Conservation (phyloP, 2,888 invertebrate species). For the Brachyopa scutellaris region DNA sequence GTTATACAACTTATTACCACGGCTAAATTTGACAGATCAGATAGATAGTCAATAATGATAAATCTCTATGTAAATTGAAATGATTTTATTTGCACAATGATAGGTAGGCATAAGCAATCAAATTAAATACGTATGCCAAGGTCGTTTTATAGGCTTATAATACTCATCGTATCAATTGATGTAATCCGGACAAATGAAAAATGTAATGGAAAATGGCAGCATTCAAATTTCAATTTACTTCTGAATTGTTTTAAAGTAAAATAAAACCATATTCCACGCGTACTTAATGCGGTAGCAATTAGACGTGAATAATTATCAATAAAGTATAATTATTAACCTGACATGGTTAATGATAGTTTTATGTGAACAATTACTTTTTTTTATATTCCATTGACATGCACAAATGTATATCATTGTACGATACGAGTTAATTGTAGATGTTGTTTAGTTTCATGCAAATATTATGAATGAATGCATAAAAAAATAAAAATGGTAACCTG, state of each 20-base stretch:
- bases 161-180: too few species aligned
- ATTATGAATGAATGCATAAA: too few species aligned
- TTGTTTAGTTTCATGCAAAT: too few species aligned
- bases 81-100: too few species aligned
- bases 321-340: constrained; percentile 1
- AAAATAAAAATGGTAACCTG: too few species aligned
- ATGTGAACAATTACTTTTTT: neutral
- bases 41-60: too few species aligned
- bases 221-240: neutral
- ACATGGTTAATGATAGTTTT: constrained; percentile 31
- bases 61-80: too few species aligned
- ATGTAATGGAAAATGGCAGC: neutral
- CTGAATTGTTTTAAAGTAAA: neutral
- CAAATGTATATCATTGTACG: neutral
- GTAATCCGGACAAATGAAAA: neutral
- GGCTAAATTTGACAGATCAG: too few species aligned
- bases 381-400: neutral
- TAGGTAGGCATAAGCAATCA: too few species aligned
- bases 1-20: too few species aligned
- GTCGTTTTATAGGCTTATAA: neutral
- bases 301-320: constrained; percentile 6
- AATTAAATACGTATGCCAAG: neutral
- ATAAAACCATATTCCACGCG: neutral
- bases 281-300: too few species aligned
- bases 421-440: too few species aligned